A percentile compares a stretch with the other conserved stretches of the same genome.
Conservation (phyloP, 2,113 vertebrate genomes). For the Galemys pyrenaicus region DNA sequence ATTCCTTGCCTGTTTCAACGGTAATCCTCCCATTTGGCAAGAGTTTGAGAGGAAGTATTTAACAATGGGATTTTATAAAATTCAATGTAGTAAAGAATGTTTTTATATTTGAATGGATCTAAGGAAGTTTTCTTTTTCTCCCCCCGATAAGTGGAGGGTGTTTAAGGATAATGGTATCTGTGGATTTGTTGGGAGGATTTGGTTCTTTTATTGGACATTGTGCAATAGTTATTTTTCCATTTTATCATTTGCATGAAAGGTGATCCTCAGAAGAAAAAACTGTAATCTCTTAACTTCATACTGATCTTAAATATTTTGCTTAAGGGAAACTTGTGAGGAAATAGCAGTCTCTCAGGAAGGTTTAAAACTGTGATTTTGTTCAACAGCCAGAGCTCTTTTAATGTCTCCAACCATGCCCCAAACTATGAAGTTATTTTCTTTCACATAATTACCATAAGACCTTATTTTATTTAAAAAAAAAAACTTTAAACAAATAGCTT, state of each 20-base stretch:
- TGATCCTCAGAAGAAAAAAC: conserved; percentile 51
- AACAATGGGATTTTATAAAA: conserved; percentile 80
- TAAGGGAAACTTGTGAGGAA: conserved; percentile 65
- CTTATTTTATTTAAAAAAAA: conserved; percentile 45
- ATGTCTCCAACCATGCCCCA: conserved; percentile 1
- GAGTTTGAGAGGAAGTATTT: conserved; percentile 77
- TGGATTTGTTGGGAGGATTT: conserved; percentile 56
- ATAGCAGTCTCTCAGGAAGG: conserved; percentile 44
- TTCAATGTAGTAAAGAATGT: conserved; percentile 74
- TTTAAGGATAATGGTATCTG: conserved; percentile 55
- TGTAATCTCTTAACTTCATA: conserved; percentile 39
- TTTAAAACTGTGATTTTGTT: conserved; percentile 55
- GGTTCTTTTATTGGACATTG: conserved; percentile 43
- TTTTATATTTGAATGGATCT: conserved; percentile 64
- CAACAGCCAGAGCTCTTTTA: conserved; percentile 34
- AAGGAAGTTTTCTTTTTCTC: conserved; percentile 63
- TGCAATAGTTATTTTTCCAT: conserved; percentile 53
- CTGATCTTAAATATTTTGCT: conserved; percentile 66
- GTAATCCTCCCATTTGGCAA: conserved; percentile 76
- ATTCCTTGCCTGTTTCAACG: conserved; percentile 69
- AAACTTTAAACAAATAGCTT: conserved; percentile 33
- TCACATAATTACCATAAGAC: not conserved
- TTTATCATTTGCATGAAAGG: conserved; percentile 57
- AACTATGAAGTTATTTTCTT: conserved; percentile 45
- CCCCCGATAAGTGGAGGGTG: conserved; percentile 13